Evolutionary conservation across 2,113 vertebrate species (phyloP).

Genomic region (Manacus vitellinus): DNA sequence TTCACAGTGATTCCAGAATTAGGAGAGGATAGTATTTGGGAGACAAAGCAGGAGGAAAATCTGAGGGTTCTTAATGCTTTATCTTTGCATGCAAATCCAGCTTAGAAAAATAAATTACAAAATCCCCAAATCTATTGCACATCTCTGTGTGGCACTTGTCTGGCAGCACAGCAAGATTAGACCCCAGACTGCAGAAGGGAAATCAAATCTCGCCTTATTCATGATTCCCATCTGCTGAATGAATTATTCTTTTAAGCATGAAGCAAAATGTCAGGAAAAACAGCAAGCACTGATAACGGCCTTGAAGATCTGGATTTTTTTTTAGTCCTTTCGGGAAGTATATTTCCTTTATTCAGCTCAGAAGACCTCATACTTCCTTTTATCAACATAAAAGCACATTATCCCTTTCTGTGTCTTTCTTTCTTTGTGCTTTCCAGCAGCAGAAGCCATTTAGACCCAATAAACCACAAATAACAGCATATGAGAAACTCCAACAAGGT

Average conservation of each 20-base stretch:
- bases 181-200: background rate
- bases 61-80: background rate
- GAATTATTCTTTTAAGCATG: background rate
- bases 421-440: background rate
- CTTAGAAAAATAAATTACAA: background rate
- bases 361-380: constrained; percentile 6
- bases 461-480: background rate
- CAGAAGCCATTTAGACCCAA: background rate
- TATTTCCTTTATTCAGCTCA: constrained; percentile 3
- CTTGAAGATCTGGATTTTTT: background rate
- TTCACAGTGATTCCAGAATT: background rate
- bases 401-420: background rate
- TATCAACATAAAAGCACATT: background rate
- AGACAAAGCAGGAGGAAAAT: background rate
- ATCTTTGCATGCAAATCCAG: background rate
- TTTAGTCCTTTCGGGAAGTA: constrained; percentile 1
- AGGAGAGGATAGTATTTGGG: background rate
- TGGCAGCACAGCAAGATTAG: background rate
- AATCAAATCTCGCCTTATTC: background rate
- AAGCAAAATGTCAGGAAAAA: background rate
- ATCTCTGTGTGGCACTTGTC: background rate
- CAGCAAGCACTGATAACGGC: background rate
- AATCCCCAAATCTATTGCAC: background rate
- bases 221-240: background rate
- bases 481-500: background rate